These are phyloP conservation scores for Chalcosyrphus nemorum DNA, from an alignment of 2,888 invertebrate species.

Conservation along the genomic window DNA sequence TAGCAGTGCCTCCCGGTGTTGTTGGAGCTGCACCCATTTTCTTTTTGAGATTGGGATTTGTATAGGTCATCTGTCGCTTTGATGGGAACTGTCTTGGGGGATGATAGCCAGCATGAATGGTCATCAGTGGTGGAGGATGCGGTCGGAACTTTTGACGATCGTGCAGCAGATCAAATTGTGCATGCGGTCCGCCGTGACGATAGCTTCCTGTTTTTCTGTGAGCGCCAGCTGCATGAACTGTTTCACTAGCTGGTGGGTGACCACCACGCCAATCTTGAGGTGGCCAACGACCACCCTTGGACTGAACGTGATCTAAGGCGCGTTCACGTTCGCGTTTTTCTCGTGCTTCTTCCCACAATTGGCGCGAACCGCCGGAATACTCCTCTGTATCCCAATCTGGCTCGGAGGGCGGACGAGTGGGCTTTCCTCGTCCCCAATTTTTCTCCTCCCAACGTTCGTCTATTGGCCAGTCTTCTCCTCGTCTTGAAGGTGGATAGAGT, in stretches of 20 bases:
- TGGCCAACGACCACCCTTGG: conserved; percentile 63
- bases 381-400: conserved; percentile 81
- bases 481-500: conserved; percentile 54
- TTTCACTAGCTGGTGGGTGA: conserved; percentile 30
- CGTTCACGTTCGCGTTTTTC: conserved; percentile 68
- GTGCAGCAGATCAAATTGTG: conserved; percentile 76
- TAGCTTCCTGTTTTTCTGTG: conserved; percentile 52
- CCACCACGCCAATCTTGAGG: conserved; percentile 63
- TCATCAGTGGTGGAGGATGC: conserved; percentile 80
- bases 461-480: conserved; percentile 74
- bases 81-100: conserved; percentile 78
- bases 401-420: conserved; percentile 78
- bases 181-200: conserved; percentile 52
- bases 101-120: conserved; percentile 76
- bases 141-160: conserved; percentile 76
- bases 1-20: conserved; percentile 79
- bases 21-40: conserved; percentile 72
- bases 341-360: conserved; percentile 67
- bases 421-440: conserved; percentile 55
- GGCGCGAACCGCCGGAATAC: conserved; percentile 72
- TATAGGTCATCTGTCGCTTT: conserved; percentile 80
- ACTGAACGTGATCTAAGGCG: conserved; percentile 56
- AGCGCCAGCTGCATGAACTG: conserved; percentile 7
- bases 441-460: conserved; percentile 65
- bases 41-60: conserved; percentile 78